Evolutionary conservation across 2,113 vertebrate species (phyloP).

Genomic region (Dicerorhinus sumatrensis): DNA sequence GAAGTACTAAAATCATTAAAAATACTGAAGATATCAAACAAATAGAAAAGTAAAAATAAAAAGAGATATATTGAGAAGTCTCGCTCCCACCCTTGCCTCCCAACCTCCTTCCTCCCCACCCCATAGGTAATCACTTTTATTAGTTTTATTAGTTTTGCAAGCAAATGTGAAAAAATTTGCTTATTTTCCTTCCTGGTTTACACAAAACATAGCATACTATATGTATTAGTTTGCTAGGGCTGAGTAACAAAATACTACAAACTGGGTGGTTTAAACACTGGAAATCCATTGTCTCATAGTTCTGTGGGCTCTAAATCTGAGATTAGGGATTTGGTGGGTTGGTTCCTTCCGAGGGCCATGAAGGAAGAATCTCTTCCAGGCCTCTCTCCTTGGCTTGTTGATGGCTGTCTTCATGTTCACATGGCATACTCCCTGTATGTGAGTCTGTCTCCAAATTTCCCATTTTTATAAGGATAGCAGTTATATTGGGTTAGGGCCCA

Average conservation of each 20-base stretch:
- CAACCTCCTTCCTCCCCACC: neutral
- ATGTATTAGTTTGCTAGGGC: neutral
- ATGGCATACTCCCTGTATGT: rapidly evolving
- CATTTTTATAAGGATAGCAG: neutral
- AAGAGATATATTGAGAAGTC: neutral
- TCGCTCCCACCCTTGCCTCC: neutral
- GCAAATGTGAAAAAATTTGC: neutral
- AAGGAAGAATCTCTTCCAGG: neutral
- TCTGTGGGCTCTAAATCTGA: neutral
- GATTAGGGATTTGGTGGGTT: neutral
- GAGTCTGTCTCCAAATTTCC: neutral
- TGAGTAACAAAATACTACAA: neutral
- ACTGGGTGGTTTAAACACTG: neutral
- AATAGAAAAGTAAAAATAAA: neutral
- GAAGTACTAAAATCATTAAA: no score
- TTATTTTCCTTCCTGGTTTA: neutral
- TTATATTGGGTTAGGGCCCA: neutral
- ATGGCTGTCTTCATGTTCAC: neutral
- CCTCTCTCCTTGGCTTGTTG: neutral
- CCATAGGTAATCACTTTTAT: no score
- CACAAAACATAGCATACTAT: neutral
- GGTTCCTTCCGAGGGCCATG: rapidly evolving
- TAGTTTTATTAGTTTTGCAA: neutral
- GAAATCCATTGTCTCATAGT: neutral
- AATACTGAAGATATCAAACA: no score